Evolutionary conservation across 2,888 invertebrate genomes (phyloP).

Genomic region (Cylloceria caligata): DNA sequence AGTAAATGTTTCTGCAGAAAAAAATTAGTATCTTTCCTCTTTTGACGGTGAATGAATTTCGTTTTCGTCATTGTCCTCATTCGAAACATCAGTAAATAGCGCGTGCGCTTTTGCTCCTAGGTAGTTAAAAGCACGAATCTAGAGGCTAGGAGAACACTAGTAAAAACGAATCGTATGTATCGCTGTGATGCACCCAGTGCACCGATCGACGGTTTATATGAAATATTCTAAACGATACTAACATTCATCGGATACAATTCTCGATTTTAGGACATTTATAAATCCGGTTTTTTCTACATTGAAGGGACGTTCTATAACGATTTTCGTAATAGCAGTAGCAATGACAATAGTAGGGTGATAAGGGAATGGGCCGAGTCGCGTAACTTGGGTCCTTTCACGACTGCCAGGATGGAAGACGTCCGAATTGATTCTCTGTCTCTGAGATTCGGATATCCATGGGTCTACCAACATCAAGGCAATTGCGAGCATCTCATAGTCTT

Average conservation of each 20-base stretch:
- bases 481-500: conserved; percentile 96
- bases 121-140: no score
- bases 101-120: no score
- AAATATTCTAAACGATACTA: not conserved
- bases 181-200: no score
- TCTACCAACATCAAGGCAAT: conserved; percentile 95
- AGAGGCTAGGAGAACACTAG: no score
- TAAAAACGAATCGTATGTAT: no score
- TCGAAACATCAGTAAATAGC: no score
- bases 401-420: conserved; percentile 86
- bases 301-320: conserved; percentile 93
- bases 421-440: conserved; percentile 82
- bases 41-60: no score
- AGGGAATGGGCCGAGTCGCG: conserved; percentile 87
- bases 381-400: conserved; percentile 85
- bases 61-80: no score
- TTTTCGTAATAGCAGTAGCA: conserved; percentile 86
- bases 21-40: no score
- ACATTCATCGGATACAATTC: not conserved
- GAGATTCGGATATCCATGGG: conserved; percentile 89
- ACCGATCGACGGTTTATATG: no score
- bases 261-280: conserved; percentile 87
- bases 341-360: conserved; percentile 89
- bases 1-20: no score
- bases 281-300: conserved; percentile 92